Conservation (phyloP, 2,113 vertebrate species). For the Alces alces region DNA sequence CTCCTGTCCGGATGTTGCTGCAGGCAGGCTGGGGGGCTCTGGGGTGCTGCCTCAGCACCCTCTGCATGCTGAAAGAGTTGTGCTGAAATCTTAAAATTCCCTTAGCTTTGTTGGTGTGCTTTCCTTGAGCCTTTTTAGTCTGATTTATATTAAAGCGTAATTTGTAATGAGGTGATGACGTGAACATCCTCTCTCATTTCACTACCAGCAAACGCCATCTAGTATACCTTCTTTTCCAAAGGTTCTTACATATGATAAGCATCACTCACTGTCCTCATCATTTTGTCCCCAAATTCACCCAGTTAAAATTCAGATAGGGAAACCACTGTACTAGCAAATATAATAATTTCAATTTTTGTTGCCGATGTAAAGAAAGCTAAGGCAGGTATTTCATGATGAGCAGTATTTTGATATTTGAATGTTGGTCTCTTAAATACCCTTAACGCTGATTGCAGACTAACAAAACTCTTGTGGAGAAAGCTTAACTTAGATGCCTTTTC, state of each 20-base stretch:
- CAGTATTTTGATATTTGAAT: neutral
- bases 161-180: neutral
- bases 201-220: neutral
- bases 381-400: neutral
- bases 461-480: neutral
- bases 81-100: neutral
- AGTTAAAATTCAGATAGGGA: neutral
- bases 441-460: neutral
- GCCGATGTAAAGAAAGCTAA: neutral
- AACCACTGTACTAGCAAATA: neutral
- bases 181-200: neutral
- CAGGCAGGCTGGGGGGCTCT: rapidly evolving
- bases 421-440: neutral
- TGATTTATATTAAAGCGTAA: neutral
- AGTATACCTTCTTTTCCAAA: neutral
- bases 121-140: neutral
- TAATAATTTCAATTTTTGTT: neutral
- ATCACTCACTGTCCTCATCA: neutral
- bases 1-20: neutral
- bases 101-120: neutral
- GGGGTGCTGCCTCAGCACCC: neutral
- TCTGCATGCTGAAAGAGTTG: neutral
- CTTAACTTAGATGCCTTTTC: neutral
- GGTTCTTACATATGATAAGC: neutral
- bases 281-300: neutral